Percentiles rank a stretch among this genome's conserved stretches.
These are phyloP conservation scores for Andinoacara biseriatus DNA, from an alignment of 2,113 vertebrate genomes.

Conservation along the genomic window DNA sequence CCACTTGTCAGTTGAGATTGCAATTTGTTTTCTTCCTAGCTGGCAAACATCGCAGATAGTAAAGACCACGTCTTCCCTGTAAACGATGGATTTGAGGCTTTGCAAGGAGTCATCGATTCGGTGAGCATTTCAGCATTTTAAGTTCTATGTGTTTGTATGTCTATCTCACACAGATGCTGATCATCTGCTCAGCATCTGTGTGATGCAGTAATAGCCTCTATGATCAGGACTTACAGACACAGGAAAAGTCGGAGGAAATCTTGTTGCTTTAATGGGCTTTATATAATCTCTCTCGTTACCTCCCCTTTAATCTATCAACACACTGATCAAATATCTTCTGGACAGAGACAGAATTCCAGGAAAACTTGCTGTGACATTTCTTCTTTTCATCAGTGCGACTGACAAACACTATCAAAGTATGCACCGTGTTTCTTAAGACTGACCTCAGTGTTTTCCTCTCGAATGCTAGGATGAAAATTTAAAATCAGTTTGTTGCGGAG, in stretches of 20 bases:
- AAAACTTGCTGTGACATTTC: constrained; percentile 39
- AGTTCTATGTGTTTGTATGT: background rate
- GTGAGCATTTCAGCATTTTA: constrained; percentile 79
- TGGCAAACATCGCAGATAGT: constrained; percentile 98
- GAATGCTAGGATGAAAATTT: background rate
- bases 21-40: constrained; percentile 73
- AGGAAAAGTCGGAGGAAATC: background rate
- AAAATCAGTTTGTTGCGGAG: constrained; percentile 24
- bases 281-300: background rate
- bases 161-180: background rate
- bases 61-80: constrained; percentile 98
- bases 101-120: constrained; percentile 95
- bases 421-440: constrained; percentile 20
- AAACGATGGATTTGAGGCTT: constrained; percentile 95
- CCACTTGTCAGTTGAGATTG: background rate
- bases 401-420: constrained; percentile 48
- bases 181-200: background rate
- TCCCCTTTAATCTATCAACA: background rate
- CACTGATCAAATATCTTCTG: constrained; percentile 6
- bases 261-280: background rate
- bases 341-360: constrained; percentile 34
- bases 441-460: constrained; percentile 20
- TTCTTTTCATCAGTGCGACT: constrained; percentile 46
- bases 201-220: background rate
- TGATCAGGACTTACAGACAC: background rate